These are phyloP conservation scores for Aptenodytes patagonicus DNA, from an alignment of 2,113 vertebrate species.

Conservation along the genomic window DNA sequence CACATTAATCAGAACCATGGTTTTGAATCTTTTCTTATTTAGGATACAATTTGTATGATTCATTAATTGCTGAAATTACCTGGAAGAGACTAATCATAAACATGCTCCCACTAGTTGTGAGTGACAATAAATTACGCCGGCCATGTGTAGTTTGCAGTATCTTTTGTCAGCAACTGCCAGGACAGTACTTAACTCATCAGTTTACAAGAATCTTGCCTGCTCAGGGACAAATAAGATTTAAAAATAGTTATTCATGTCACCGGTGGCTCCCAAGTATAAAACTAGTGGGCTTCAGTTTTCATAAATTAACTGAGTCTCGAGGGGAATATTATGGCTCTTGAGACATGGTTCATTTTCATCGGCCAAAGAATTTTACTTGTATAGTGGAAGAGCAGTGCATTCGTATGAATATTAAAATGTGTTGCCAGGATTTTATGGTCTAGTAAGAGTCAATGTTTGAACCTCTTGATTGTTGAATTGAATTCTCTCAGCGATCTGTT, in stretches of 20 bases:
- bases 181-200: background rate
- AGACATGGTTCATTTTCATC: background rate
- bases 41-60: background rate
- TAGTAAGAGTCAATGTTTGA: conserved; percentile 21
- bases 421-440: conserved; percentile 14
- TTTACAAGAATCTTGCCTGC: background rate
- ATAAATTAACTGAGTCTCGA: conserved; percentile 52
- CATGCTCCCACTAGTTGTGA: background rate
- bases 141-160: background rate
- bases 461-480: conserved; percentile 49
- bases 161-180: background rate
- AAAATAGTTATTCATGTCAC: conserved; percentile 25
- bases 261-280: conserved; percentile 12
- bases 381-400: background rate
- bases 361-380: conserved; percentile 2
- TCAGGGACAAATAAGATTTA: background rate
- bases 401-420: conserved; percentile 21
- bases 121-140: background rate
- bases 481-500: conserved; percentile 22
- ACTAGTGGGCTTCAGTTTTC: conserved; percentile 4
- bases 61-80: background rate
- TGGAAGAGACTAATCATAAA: background rate
- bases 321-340: background rate
- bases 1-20: background rate
- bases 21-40: background rate